Evolutionary conservation across 2,113 vertebrate species (phyloP).

Genomic region (Nansenia antarctica): DNA sequence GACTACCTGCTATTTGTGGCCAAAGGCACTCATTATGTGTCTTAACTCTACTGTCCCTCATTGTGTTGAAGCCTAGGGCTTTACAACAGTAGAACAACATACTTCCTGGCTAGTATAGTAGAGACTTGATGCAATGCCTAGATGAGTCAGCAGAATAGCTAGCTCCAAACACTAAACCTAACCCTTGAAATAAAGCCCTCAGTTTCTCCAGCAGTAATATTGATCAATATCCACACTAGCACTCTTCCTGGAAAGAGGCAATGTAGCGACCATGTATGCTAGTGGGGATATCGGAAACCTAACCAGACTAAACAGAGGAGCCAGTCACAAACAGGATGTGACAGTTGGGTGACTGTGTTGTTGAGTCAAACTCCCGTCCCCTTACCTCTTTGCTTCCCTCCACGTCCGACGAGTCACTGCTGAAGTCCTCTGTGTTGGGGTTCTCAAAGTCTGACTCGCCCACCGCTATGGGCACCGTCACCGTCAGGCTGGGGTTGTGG

Average conservation of each 20-base stretch:
- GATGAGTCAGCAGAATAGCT: conserved; percentile 38
- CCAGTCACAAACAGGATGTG: too few species aligned
- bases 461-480: conserved; percentile 93
- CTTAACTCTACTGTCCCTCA: conserved; percentile 20
- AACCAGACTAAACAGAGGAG: not conserved
- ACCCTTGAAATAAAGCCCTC: not conserved
- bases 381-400: conserved; percentile 98
- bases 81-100: not conserved
- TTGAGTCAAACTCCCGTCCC: not conserved
- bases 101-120: conserved; percentile 9
- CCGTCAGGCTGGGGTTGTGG: conserved; percentile 91
- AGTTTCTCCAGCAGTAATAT: not conserved
- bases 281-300: not conserved
- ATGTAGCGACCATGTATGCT: too few species aligned
- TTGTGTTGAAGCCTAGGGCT: conserved; percentile 6
- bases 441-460: conserved; percentile 98
- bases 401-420: conserved; percentile 90
- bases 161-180: not conserved
- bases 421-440: conserved; percentile 94
- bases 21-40: conserved; percentile 32
- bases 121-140: conserved; percentile 8
- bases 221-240: not conserved
- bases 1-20: conserved; percentile 31
- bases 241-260: too few species aligned
- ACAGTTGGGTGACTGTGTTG: too few species aligned